Conservation (phyloP, 2,888 invertebrate species). For the Lasioglossum lativentre region DNA sequence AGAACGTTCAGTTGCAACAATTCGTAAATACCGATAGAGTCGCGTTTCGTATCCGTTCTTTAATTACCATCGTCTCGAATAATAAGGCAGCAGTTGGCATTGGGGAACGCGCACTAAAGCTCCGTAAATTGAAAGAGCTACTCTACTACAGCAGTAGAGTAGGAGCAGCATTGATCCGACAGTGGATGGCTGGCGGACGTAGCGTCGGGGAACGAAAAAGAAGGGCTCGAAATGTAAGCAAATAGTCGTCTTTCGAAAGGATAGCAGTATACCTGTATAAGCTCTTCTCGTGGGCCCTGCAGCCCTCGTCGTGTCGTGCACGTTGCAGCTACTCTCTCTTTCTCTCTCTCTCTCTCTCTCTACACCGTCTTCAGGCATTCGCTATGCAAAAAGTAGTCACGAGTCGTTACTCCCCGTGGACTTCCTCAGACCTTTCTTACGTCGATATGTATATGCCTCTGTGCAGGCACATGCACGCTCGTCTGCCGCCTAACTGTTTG, state of each 20-base stretch:
- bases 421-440: constrained; percentile 66
- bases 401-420: constrained; percentile 76
- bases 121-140: constrained; percentile 36
- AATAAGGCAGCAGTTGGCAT: not conserved
- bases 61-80: not conserved
- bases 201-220: constrained; percentile 61
- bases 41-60: not conserved
- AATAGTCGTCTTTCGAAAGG: constrained; percentile 74
- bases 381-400: constrained; percentile 78
- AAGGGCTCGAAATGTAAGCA: constrained; percentile 74
- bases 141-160: constrained; percentile 51
- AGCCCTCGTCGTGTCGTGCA: constrained; percentile 54
- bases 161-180: constrained; percentile 60
- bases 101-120: constrained; percentile 23
- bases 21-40: not conserved
- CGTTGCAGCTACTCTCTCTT: constrained; percentile 26
- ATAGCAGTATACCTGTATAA: constrained; percentile 60
- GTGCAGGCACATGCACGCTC: constrained; percentile 11
- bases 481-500: not conserved
- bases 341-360: constrained; percentile 24
- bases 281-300: constrained; percentile 62
- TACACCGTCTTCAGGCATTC: constrained; percentile 61
- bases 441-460: constrained; percentile 34
- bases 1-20: not conserved
- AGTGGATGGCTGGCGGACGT: constrained; percentile 32